Evolutionary conservation across 2,888 invertebrate genomes (phyloP), one percentile per base, ranked within the genome.

Genomic region (Disparrhopalites patrizii): DNA sequence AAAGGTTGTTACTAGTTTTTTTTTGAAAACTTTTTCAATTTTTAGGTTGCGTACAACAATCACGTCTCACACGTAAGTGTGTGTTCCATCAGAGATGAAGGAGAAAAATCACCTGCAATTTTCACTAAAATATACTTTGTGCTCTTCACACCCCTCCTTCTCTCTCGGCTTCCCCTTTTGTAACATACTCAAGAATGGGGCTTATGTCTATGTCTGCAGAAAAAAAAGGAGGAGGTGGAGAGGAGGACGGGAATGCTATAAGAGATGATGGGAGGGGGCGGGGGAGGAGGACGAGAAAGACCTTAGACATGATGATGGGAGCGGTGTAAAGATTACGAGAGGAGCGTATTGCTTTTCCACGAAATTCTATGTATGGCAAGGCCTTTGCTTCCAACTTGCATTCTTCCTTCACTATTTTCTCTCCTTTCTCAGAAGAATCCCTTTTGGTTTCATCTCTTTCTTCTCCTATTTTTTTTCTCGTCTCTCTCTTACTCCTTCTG

Each of bases 101-200:
- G 68, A 71, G 71, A 71, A 64, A 71, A 71, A 71, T 71, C 69
- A 71, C 71, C 70, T 68, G 69, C 66, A 69, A 71, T 71, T 71
- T 60, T 50, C 60, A 60, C 50, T 40, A 61, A 61, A 51, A 61
- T 61, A 51, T 52, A 60, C 50, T 50, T 33, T n/a, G 1, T 15
- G 2, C 57, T 18, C n/a, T 27, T 7, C 28, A 47, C 23, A n/a
- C n/a, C n/a, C 15, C 52, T 27, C 27, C n/a, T 30, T 52, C 52
- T 52, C 27, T 25, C 25, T 50, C 20, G 15, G 54, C 28, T 28
- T 54, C 52, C 47, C 47, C n/a, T n/a, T 47, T 47, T 47, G 55
- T 27, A 57, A 68, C 62, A 65, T 62, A 62, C 8, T 18, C n/a
- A 3, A 18, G 40, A 20, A n/a, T 40, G 3, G n/a, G 40, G 40